A percentile compares a stretch with the other conserved stretches of the same genome.
Evolutionary conservation across 1,140 invertebrate species (phyloP).

Genomic region (Calephelis nemesis): DNA sequence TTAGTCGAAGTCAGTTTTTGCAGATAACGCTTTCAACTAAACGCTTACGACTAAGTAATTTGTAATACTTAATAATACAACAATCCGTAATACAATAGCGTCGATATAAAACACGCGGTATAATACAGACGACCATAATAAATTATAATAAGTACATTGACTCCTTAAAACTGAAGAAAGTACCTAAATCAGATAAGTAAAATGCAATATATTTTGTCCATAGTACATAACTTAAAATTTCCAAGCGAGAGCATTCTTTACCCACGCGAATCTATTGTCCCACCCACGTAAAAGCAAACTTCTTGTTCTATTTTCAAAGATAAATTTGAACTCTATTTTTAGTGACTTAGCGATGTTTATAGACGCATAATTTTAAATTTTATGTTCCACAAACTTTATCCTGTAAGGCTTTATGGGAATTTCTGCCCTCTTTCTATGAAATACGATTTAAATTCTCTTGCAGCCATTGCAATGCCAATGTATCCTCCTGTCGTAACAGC

Average conservation of each 20-base stretch:
- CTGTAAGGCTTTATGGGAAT: not conserved
- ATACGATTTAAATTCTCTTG: not conserved
- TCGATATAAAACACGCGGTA: too few species aligned
- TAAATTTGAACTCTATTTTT: slow-evolving; percentile 12
- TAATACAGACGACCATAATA: too few species aligned
- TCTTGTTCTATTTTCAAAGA: slow-evolving; percentile 6
- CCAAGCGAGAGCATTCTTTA: slow-evolving; percentile 3
- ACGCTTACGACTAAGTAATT: too few species aligned
- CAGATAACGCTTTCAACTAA: too few species aligned
- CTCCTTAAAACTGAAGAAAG: not conserved
- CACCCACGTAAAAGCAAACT: slow-evolving; percentile 13
- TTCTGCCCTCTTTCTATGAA: not conserved
- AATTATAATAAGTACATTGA: not conserved
- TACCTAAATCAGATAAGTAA: slow-evolving; percentile 8
- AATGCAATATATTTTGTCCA: slow-evolving; percentile 6
- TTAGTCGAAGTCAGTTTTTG: too few species aligned
- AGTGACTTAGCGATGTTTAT: not conserved
- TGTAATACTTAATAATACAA: too few species aligned
- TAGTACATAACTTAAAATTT: slow-evolving; percentile 9
- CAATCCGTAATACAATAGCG: too few species aligned
- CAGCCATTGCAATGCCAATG: not conserved
- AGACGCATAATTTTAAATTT: slow-evolving; percentile 10
- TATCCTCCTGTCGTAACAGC: slow-evolving; percentile 15
- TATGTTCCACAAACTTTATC: slow-evolving; percentile 15
- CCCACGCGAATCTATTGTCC: slow-evolving; percentile 18